A percentile compares a stretch with the other conserved stretches of the same genome.
These are phyloP conservation scores for Archaeoteleia sp. DNA, from an alignment of 2,888 invertebrate genomes.

Conservation along the genomic window DNA sequence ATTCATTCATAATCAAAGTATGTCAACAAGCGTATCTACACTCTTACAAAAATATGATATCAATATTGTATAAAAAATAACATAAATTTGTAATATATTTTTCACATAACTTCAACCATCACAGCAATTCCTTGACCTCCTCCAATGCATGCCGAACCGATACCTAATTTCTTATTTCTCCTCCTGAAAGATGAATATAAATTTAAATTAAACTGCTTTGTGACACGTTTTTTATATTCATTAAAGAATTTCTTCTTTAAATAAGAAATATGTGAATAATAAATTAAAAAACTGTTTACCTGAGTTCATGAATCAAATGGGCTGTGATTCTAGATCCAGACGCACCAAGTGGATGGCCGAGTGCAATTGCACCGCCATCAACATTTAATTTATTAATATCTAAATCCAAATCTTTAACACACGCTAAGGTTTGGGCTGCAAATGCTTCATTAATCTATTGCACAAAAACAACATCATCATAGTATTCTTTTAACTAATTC, in stretches of 20 bases:
- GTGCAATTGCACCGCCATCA: slow-evolving; percentile 96
- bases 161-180: slow-evolving; percentile 89
- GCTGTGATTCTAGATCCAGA: slow-evolving; percentile 94
- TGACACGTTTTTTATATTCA: background rate
- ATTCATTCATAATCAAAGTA: too few relatives aligned
- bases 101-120: slow-evolving; percentile 88
- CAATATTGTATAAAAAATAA: too few relatives aligned
- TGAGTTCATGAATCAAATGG: slow-evolving; percentile 93
- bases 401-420: slow-evolving; percentile 90
- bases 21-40: too few relatives aligned
- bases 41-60: too few relatives aligned
- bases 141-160: slow-evolving; percentile 98
- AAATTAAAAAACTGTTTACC: too few relatives aligned
- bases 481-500: background rate
- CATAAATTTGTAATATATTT: too few relatives aligned
- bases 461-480: slow-evolving; percentile 42
- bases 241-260: background rate
- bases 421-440: slow-evolving; percentile 94
- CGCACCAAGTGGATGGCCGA: slow-evolving; percentile 98
- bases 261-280: background rate
- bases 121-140: slow-evolving; percentile 99
- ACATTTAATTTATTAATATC: slow-evolving; percentile 93
- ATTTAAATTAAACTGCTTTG: background rate
- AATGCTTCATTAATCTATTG: slow-evolving; percentile 98
- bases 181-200: slow-evolving; percentile 78